Base-by-base conservation (phyloP, 2,113 vertebrate species). In the Struthio camelus region DNA sequence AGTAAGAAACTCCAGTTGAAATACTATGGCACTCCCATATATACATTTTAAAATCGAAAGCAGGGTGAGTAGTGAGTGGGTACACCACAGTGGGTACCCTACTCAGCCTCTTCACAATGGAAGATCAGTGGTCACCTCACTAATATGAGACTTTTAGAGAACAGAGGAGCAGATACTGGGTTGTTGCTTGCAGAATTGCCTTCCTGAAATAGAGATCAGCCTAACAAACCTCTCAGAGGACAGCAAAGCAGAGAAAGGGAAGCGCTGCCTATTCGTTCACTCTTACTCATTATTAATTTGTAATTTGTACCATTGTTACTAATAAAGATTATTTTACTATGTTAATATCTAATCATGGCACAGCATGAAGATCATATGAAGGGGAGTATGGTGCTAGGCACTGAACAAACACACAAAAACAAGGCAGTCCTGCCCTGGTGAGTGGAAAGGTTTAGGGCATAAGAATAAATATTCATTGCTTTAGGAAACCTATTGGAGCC, bases 391-490 rank as follows among this genome's bases (percentile, higher is more conserved):
- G 75, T 61, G 64, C 54, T 87, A 82, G 56, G 78, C 70, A 70
- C 58, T 94, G 87, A 82, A 80, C 42, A 91, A 95, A 91, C 87
- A 94, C 40, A 91, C 34, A 23, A 91, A 87, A 97, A 58, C 53
- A 93, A 46, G 76, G 14, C 87, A 71, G 64, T 71, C 50, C 71
- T 87, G 40, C 89, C 24, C 17, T 0, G 0, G 54, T 30, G 50
- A 77, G 71, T 85, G 85, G 87, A 94, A 97, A 80, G 50, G 28
- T 93, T 96, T 89, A 85, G 87, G 87, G 51, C 95, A 94, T 66
- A 46, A 1, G 15, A 88, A 66, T 61, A 94, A 94, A 70, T 73
- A 58, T 85, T 80, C 78, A 67, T 32, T 61, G 27, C 71, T 96
- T 89, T 94, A 94, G 93, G 87, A 87, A 0, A 8, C 18, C 54